Evolutionary conservation across 2,888 invertebrate genomes (phyloP).

Genomic region (Drosophila borborema): DNA sequence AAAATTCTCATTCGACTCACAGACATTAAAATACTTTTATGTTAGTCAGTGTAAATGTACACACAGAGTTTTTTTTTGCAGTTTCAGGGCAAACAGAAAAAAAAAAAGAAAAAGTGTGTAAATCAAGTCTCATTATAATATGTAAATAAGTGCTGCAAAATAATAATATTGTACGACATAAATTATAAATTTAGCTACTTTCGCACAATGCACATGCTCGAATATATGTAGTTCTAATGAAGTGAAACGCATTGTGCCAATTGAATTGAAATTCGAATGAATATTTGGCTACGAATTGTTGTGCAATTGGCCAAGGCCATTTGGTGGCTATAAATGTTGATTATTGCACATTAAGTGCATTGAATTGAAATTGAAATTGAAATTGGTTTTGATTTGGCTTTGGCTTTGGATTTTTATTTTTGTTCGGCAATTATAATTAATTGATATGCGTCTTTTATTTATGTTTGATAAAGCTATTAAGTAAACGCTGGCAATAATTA

Average conservation of each 20-base stretch:
- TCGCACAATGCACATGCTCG: too few relatives aligned
- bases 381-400: constrained; percentile 18
- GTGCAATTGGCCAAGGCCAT: constrained; percentile 6
- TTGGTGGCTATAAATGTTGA: constrained; percentile 18
- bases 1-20: not conserved
- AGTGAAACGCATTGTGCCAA: constrained; percentile 5
- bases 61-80: not conserved
- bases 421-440: constrained; percentile 33
- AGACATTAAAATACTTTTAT: not conserved
- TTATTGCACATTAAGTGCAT: constrained; percentile 17
- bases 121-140: not conserved
- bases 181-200: not conserved
- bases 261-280: constrained; percentile 4
- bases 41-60: not conserved
- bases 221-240: not conserved
- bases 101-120: not conserved
- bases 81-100: not conserved
- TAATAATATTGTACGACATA: not conserved
- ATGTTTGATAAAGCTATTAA: constrained; percentile 25
- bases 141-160: not conserved
- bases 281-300: not conserved
- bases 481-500: constrained; percentile 37
- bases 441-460: constrained; percentile 28
- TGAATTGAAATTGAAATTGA: constrained; percentile 27
- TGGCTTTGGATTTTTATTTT: constrained; percentile 20